Conservation (phyloP, 37 sponge, comb jelly and placozoan genomes). For the Chondrilla cf. caribensis region DNA sequence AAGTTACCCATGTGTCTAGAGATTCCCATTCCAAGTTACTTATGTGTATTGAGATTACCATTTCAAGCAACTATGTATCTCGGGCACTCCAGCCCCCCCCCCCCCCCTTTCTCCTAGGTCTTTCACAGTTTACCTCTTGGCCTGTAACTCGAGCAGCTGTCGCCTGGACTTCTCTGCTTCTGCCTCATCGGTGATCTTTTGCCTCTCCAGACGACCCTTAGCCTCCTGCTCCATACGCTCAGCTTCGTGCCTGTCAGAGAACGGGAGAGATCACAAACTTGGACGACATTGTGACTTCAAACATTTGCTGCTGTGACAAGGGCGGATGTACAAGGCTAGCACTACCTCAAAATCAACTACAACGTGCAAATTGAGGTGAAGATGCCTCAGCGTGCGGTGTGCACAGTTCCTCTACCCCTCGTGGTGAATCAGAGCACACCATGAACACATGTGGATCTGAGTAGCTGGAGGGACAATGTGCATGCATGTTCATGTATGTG, state of each 20-base stretch:
- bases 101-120: no score
- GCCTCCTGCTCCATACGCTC: slow-evolving; percentile 98
- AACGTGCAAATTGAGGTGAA: background rate
- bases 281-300: background rate
- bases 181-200: slow-evolving; percentile 99
- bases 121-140: slow-evolving; percentile 70
- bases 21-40: no score
- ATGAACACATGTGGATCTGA: no score
- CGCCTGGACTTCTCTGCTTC: slow-evolving; percentile 96
- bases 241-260: slow-evolving; percentile 84
- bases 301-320: background rate
- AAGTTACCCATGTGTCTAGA: no score
- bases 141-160: slow-evolving; percentile 91
- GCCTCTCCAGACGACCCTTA: slow-evolving; percentile 93
- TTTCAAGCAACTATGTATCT: no score
- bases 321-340: background rate
- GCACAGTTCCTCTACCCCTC: no score
- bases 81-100: no score
- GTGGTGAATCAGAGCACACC: no score
- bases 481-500: no score
- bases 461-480: no score
- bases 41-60: no score
- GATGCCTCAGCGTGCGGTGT: no score
- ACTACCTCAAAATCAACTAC: background rate
- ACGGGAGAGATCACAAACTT: background rate